phyloP scores from a whole-genome alignment of 2,888 invertebrate genomes.

The Machimus atricapillus region DNA sequence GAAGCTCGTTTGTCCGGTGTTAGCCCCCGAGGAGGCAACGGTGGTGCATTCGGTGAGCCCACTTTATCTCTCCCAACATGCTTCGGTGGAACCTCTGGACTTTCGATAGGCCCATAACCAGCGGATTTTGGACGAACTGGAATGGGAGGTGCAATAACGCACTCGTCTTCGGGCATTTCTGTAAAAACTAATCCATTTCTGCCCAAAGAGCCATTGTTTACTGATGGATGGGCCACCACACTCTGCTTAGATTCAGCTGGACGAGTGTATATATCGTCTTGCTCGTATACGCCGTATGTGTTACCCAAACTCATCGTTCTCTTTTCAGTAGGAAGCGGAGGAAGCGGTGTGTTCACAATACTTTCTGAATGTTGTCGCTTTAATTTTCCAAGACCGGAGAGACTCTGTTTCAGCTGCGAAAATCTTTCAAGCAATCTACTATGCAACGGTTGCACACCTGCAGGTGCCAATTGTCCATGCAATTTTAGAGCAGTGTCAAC shows the following conservation, averaged over 20 bases:
- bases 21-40: conserved; percentile 80
- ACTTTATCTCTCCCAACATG: conserved; percentile 58
- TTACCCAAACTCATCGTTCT: conserved; percentile 63
- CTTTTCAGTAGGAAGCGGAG: conserved; percentile 78
- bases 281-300: conserved; percentile 65
- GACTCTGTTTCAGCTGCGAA: conserved; percentile 79
- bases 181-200: conserved; percentile 15
- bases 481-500: conserved; percentile 84
- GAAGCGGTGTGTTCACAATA: conserved; percentile 84
- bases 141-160: conserved; percentile 66
- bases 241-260: conserved; percentile 62
- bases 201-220: conserved; percentile 34
- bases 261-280: conserved; percentile 77
- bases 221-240: neutral
- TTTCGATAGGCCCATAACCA: conserved; percentile 63
- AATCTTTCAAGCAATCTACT: conserved; percentile 87
- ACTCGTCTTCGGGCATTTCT: conserved; percentile 31
- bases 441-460: conserved; percentile 90
- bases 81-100: conserved; percentile 65
- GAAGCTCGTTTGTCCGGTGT: conserved; percentile 62
- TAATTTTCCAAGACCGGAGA: conserved; percentile 68
- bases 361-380: conserved; percentile 78
- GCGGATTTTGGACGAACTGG: conserved; percentile 70
- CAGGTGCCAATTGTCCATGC: conserved; percentile 85
- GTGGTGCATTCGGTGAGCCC: conserved; percentile 70